Evolutionary conservation across 2,888 invertebrate species (phyloP), one percentile per base, ranked within the genome.

Genomic region (Platycnemis pennipes): DNA sequence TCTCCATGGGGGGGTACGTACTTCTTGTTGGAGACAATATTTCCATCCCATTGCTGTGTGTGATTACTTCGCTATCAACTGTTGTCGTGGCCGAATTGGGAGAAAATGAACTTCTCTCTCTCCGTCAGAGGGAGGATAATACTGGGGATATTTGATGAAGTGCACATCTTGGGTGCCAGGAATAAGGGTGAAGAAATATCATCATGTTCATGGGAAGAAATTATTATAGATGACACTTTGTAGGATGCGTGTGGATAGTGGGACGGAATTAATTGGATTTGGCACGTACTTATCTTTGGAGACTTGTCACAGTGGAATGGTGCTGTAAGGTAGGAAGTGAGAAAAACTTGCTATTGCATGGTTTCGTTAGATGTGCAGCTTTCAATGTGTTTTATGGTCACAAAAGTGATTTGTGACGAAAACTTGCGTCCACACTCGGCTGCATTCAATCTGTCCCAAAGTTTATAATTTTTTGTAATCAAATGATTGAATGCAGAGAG

Each of bases 341-440:
- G 44, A 69, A 91, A 91, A 69, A 63, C 63, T 91, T 37, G 31
- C 26, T 69, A 42, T n/a, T n/a, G n/a, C 16, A 42, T 56, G 42
- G 44, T 42, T 44, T 44, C 19, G 22, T 44, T 44, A n/a, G 26
- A 13, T 63, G 56, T 31, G 69, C 63, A 63, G 63, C 91, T 91
- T 91, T 91, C 44, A 26, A 42, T 91, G 69, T 63, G 26, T 69
- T 49, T 91, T 91, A 7, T 26, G 63, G 49, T 49, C 49, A 44
- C 91, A 56, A 42, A 11, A 42, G 56, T 91, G 63, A 69, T 56
- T 53, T 42, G 91, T 91, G 91, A 42, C 44, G 7, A 44, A 44
- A 91, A 91, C 77, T 91, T 91, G 63, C 91, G 91, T 91, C 91
- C 91, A 91, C 69, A 63, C 63, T 77, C 91, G 16, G n/a, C 42